Base-by-base conservation (phyloP, 2,113 vertebrate species). In the Egretta garzetta region DNA sequence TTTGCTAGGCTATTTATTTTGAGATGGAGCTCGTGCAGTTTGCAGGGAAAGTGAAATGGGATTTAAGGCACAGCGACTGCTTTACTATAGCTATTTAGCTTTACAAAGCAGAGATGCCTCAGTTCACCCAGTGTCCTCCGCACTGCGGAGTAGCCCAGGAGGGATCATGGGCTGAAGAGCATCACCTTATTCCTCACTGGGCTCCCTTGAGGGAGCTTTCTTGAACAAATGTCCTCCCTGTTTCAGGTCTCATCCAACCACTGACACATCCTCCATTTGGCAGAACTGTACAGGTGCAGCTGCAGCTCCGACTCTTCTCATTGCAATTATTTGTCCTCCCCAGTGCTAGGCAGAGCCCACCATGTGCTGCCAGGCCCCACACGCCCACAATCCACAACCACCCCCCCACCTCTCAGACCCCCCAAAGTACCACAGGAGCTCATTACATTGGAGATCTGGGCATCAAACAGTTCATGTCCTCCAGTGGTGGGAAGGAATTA, bases 1-100 rank as follows among this genome's bases (percentile, higher is more conserved):
- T 90, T 93, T 88, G 14, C 28, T 43, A 37, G 19, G 22, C 47
- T 88, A 28, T 83, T 96, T 94, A 53, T 86, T 94, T 94, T 87
- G 64, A 52, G 76, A 86, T 63, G 52, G 23, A 87, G 68, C 76
- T 93, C 71, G 12, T 74, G 52, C 53, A 32, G 18, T 70, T 71
- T 71, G 89, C 9, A 63, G 21, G 18, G 32, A 80, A 90, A 49
- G 20, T 45, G 50, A 66, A 92, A 89, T 13, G 28, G 60, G 6
- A 74, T 59, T 20, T 35, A 84, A 81, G 52, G 43, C 50, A 66
- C 26, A 63, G 47, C 0, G 1, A 58, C 21, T 72, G 23, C 49
- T 95, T 88, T 74, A 22, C 33, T 77, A 17, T 62, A 49, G 43
- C 53, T 83, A 28, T 76, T 88, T 77, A 84, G 39, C 67, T 88